Evolutionary conservation across 2,797 vertebrate genomes (phyloP).

Genomic region (Semaprochilodus insignis): DNA sequence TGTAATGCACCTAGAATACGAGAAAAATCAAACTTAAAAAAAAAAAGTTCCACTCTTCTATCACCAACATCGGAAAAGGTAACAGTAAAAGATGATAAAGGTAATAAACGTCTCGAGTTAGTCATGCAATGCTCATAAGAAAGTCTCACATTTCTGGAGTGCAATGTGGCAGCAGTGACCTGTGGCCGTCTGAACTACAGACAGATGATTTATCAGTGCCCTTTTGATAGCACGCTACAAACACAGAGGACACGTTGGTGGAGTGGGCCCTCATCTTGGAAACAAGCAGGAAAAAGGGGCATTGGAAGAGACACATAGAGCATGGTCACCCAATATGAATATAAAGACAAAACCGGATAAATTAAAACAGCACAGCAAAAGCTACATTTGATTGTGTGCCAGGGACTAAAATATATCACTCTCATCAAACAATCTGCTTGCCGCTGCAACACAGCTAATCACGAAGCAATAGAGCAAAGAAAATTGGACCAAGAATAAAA

Average conservation of each 20-base stretch:
- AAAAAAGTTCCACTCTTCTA: neutral
- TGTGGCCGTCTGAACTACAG: conserved; percentile 13
- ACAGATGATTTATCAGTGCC: conserved; percentile 21
- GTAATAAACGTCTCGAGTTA: conserved; percentile 17
- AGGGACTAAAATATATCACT: conserved; percentile 28
- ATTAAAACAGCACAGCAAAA: neutral
- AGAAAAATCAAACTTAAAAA: neutral
- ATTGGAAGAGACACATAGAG: neutral
- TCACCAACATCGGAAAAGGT: conserved; percentile 6
- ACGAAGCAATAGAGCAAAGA: conserved; percentile 35
- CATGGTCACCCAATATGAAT: neutral
- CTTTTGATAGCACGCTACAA: neutral
- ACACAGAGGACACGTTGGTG: neutral
- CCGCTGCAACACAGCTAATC: conserved; percentile 22
- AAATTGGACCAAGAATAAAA: conserved; percentile 30
- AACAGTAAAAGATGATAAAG: neutral
- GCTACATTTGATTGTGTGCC: conserved; percentile 16
- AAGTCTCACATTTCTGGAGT: neutral
- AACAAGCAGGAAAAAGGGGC: neutral
- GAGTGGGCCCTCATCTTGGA: neutral
- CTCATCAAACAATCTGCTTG: conserved; percentile 36
- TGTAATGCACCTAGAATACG: no score
- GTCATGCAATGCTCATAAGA: neutral
- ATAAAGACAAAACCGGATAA: neutral
- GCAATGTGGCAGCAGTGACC: conserved; percentile 23